phyloP scores from a whole-genome alignment of 37 sponge, comb jelly and placozoan species.

The Beroe forskalii region DNA sequence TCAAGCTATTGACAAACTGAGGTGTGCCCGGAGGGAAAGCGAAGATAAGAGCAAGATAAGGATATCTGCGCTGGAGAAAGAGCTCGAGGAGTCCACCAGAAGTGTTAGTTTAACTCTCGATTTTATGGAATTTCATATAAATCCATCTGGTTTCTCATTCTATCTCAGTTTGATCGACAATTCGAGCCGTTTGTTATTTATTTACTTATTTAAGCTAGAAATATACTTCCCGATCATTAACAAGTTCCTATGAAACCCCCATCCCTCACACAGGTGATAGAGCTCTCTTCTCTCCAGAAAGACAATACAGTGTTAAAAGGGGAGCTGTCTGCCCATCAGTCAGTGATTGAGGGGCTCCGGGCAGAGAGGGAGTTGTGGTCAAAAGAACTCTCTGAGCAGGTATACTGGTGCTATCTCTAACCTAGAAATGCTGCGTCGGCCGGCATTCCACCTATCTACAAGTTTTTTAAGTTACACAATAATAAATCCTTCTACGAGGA shows the following conservation, averaged over 20 bases:
- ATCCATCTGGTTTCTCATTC: too few relatives aligned
- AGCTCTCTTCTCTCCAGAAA: background rate
- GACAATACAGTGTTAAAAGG: background rate
- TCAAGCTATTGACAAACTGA: slow-evolving; percentile 8
- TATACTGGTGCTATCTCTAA: background rate
- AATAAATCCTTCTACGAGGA: too few relatives aligned
- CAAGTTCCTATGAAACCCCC: background rate
- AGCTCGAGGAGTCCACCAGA: slow-evolving; percentile 6
- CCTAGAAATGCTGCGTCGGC: background rate
- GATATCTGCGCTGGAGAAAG: slow-evolving; percentile 20
- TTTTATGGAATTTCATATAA: background rate
- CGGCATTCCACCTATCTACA: background rate
- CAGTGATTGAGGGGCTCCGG: slow-evolving; percentile 42
- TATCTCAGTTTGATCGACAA: too few relatives aligned
- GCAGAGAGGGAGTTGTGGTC: slow-evolving; percentile 12
- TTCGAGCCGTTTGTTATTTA: too few relatives aligned
- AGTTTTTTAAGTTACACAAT: too few relatives aligned
- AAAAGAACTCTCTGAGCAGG: slow-evolving; percentile 42
- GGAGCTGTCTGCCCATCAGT: background rate
- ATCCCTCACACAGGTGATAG: background rate
- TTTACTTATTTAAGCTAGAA: too few relatives aligned
- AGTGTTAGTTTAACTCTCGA: background rate
- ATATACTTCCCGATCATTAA: too few relatives aligned
- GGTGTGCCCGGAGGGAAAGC: background rate
- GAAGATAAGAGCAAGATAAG: background rate